A percentile compares a stretch with the other conserved stretches of the same genome.
Conservation (phyloP, 1,140 invertebrate species). For the Drosophila funebris region DNA sequence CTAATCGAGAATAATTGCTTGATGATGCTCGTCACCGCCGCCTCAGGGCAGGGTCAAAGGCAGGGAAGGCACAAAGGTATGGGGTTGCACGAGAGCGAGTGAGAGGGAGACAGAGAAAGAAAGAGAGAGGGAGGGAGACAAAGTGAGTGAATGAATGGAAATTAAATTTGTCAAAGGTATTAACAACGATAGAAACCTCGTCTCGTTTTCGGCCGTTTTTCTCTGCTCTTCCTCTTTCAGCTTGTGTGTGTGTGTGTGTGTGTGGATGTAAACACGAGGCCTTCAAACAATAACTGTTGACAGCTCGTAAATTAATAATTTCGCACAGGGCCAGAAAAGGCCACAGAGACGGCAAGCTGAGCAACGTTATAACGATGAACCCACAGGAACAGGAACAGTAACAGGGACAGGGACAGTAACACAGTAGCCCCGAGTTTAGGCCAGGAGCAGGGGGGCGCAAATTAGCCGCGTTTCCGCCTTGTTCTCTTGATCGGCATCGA, state of each 20-base stretch:
- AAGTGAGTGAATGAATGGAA: constrained; percentile 21
- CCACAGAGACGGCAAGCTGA: constrained; percentile 43
- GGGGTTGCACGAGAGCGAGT: background rate
- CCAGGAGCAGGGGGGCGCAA: constrained; percentile 46
- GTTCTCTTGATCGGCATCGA: constrained; percentile 50
- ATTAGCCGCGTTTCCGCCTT: constrained; percentile 80
- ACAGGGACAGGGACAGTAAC: constrained; percentile 16
- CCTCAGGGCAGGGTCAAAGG: background rate
- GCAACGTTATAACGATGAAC: constrained; percentile 16
- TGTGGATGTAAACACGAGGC: constrained; percentile 71
- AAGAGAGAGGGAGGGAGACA: background rate
- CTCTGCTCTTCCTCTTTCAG: background rate
- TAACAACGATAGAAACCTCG: constrained; percentile 43
- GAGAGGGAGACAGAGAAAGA: background rate
- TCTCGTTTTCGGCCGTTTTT: background rate
- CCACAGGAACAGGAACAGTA: constrained; percentile 2
- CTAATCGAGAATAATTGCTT: constrained; percentile 78
- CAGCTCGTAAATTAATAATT: constrained; percentile 82
- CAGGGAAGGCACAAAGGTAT: background rate
- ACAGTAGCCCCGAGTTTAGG: background rate
- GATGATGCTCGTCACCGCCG: constrained; percentile 47
- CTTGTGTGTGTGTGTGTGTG: constrained; percentile 12
- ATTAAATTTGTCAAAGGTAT: constrained; percentile 70
- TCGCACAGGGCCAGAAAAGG: constrained; percentile 40
- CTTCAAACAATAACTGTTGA: constrained; percentile 77